Base-by-base conservation (phyloP, 2,888 invertebrate species). In the Stegana nigrithorax region DNA sequence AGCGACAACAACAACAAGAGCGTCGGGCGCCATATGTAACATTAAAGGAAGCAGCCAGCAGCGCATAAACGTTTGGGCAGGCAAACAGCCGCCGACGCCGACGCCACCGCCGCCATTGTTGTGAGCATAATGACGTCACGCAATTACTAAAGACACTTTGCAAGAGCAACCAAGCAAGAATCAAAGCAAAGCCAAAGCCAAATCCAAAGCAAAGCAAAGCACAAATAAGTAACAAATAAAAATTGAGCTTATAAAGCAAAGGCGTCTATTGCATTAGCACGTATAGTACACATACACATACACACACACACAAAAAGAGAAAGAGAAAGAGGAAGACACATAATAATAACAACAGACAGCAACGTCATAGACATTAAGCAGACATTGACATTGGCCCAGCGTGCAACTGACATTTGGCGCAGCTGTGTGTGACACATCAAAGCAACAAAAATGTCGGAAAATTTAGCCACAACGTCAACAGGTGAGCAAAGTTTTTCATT, bases 401-500 rank as follows among this genome's bases (percentile, higher is more conserved):
- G 26, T 23, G 14, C 17, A 14, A n/a, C 39, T 36, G 29, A 10
- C 29, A 29, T 29, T 29, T n/a, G n/a, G 29, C 10, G 29, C 29
- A 12, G 42, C 8, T 4, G 44, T 19, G 17, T 17, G 19, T 3
- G 27, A 27, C 26, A n/a, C n/a, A 25, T 64, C 50, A 67, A 59
- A 51, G 12, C 27, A 50, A 59, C 21, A 2, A 60, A 39, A 60
- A 70, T 73, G 73, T 66, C 70, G 21, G 70, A 73, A 62, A 62
- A 63, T 62, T 67, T 74, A 64, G 71, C 74, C 55, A 65, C 75
- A 69, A 72, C 71, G 56, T 73, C 79, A 79, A 79, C 79, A 79
- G 79, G 79, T 79, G 73, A 79, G 73, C 68, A 53, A 57, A 53
- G 23, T 29, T 58, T 45, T 3, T 27, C 29, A 39, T 39, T 29